A percentile compares a stretch with the other conserved stretches of the same genome.
phyloP scores from a whole-genome alignment of 2,888 invertebrate genomes.

The Tetheella fluctuosa region DNA sequence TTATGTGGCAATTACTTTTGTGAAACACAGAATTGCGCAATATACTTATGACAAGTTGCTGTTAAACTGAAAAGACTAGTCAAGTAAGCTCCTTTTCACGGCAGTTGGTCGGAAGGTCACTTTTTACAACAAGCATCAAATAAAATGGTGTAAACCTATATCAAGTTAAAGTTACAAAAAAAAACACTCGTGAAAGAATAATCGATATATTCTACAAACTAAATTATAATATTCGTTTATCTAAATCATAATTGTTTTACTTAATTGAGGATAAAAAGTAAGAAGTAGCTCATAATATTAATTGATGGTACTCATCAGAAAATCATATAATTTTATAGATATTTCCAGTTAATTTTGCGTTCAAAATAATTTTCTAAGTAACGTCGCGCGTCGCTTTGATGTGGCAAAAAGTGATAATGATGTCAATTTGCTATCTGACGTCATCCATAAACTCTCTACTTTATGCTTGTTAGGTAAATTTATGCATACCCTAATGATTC shows the following conservation, averaged over 20 bases:
- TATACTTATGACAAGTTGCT: not conserved
- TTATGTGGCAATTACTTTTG: not conserved
- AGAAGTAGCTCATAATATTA: not conserved
- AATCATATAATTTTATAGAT: not conserved
- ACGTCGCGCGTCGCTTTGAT: constrained; percentile 4
- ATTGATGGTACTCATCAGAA: not conserved
- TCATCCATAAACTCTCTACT: constrained; percentile 1
- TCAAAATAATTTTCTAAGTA: not conserved
- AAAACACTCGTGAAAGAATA: too few species aligned
- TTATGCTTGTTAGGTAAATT: constrained; percentile 1
- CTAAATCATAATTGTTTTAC: too few species aligned
- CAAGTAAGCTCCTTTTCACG: not conserved
- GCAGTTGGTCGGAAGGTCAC: not conserved
- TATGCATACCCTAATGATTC: constrained; percentile 1
- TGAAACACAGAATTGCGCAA: not conserved
- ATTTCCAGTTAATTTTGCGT: not conserved
- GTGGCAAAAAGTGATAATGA: constrained; percentile 4
- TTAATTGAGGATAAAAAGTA: too few species aligned
- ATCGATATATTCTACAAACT: too few species aligned
- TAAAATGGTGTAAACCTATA: too few species aligned
- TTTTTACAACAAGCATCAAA: too few species aligned
- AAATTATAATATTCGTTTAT: too few species aligned
- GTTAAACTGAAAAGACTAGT: not conserved
- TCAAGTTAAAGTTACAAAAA: too few species aligned
- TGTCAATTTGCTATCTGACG: not conserved